Percentiles rank a stretch among this genome's conserved stretches.
phyloP scores from a whole-genome alignment of 1,140 invertebrate species.

The Muscidifurax raptorellus region DNA sequence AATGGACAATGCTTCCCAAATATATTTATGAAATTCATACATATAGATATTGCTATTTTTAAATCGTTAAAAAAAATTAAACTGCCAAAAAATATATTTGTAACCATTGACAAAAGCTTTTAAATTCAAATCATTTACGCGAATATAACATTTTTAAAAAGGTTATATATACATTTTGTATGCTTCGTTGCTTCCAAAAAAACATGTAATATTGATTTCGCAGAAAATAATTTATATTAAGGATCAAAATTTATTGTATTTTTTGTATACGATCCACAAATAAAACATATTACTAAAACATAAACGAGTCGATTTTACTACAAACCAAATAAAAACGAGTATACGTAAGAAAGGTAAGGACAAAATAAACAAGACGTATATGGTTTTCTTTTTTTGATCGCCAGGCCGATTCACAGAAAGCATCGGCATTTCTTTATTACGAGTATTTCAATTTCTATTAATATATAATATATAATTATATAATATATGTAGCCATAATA shows the following conservation, averaged over 20 bases:
- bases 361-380: slow-evolving; percentile 10
- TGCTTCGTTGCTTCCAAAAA: too few relatives aligned
- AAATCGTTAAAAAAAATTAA: too few relatives aligned
- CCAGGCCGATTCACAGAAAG: slow-evolving; percentile 68
- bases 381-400: slow-evolving; percentile 26
- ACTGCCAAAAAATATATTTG: too few relatives aligned
- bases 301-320: not conserved
- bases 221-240: slow-evolving; percentile 10
- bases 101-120: too few relatives aligned
- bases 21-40: too few relatives aligned
- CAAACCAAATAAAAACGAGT: not conserved
- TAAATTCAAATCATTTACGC: too few relatives aligned
- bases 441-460: slow-evolving; percentile 74
- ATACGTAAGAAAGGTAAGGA: not conserved
- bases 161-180: too few relatives aligned
- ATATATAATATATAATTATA: slow-evolving; percentile 72
- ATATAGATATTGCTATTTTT: too few relatives aligned
- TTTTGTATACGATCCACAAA: slow-evolving; percentile 36
- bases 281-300: slow-evolving; percentile 40
- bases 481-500: slow-evolving; percentile 72
- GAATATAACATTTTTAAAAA: too few relatives aligned
- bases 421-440: slow-evolving; percentile 73
- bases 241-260: slow-evolving; percentile 27
- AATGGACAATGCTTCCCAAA: too few relatives aligned
- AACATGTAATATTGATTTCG: not conserved